Evolutionary conservation across 2,113 vertebrate species (phyloP).

Genomic region (Tupaia tana): DNA sequence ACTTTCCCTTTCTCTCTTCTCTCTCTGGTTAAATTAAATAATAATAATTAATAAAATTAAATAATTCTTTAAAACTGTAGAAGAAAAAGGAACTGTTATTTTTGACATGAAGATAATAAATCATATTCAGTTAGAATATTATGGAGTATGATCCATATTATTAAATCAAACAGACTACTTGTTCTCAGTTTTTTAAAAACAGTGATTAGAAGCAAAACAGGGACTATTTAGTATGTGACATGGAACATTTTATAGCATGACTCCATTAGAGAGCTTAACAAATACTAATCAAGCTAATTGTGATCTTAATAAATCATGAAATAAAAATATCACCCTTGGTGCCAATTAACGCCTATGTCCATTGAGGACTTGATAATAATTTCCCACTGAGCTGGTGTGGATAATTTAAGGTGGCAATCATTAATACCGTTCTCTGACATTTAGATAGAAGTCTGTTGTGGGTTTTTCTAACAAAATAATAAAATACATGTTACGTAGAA

Average conservation of each 20-base stretch:
- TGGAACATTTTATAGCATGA: neutral
- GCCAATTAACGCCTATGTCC: neutral
- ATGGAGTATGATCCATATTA: neutral
- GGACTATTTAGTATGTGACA: neutral
- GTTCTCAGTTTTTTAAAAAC: neutral
- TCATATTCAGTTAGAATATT: neutral
- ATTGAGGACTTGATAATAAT: neutral
- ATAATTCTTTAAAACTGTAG: neutral
- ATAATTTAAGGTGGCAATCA: neutral
- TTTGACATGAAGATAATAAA: slow-evolving; percentile 6
- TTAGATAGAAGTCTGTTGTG: slow-evolving; percentile 25
- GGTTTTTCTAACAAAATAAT: neutral
- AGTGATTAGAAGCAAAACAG: neutral
- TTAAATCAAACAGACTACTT: neutral
- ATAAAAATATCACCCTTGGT: slow-evolving; percentile 6
- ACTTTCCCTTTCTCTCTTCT: too few species aligned
- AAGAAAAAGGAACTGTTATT: neutral
- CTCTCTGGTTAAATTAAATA: too few species aligned
- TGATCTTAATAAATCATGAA: slow-evolving; percentile 54
- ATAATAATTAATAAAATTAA: too few species aligned
- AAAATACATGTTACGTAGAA: neutral
- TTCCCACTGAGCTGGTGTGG: neutral
- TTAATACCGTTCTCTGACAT: neutral
- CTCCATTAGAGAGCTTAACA: neutral
- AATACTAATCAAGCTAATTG: neutral